Base-by-base conservation (phyloP, 2,113 vertebrate species). In the Periophthalmodon schlosseri region DNA sequence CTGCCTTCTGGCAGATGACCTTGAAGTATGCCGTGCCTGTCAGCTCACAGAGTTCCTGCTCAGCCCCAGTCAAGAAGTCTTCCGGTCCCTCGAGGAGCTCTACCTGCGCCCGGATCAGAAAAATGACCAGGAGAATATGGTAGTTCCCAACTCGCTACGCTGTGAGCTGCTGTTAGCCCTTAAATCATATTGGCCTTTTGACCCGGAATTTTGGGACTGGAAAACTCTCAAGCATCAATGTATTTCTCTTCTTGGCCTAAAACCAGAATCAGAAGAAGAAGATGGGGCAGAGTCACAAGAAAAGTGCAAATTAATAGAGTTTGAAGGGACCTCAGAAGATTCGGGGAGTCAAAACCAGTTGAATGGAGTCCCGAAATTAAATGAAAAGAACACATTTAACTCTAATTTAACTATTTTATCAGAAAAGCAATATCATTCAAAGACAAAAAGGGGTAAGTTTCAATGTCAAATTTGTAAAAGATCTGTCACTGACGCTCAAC, bases 171-270 rank as follows among this genome's bases (percentile, higher is more conserved):
- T 99, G 21, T 82, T 99, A 52, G 95, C 95, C 73, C 95, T 99
- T 74, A 99, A 99, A 90, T 96, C 96, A 1, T 96, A 97, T 66
- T 99, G 98, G 98, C 95, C 96, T 11, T 97, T 98, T 90, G 98
- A 99, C 91, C 98, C 98, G 4, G 98, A 99, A 81, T 99, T 99
- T 88, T 99, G 98, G 98, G 98, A 99, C 92, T 99, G 97, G 97
- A 99, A 98, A 90, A 98, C 96, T 74, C 93, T 99, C 23, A 99
- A 96, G 80, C 89, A 94, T 69, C 96, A 97, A 65, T 99, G 98
- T 83, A 89, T 93, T 60, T 94, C 95, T 61, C 92, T 98, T 0
- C 85, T 99, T 14, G 97, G 98, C 39, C 92, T 96, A 83, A 94
- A 77, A 69, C 94, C 93, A 21, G 91, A 93, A 78, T 95, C 95